These are phyloP conservation scores for Telenomus remus DNA, from an alignment of 1,140 invertebrate species.

Conservation along the genomic window DNA sequence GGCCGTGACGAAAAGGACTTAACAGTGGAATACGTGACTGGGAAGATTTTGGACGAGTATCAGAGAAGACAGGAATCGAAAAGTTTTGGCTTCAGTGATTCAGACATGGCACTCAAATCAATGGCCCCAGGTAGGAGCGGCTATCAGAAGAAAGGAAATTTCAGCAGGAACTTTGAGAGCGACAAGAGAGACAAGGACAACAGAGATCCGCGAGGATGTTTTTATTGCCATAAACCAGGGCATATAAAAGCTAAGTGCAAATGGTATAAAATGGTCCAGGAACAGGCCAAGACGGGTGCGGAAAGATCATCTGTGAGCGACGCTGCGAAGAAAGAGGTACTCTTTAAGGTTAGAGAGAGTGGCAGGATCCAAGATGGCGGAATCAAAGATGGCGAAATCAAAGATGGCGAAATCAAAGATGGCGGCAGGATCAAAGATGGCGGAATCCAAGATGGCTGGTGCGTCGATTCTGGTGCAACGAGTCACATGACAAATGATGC, in stretches of 20 bases:
- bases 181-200: constrained; percentile 6
- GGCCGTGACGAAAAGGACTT: constrained; percentile 52
- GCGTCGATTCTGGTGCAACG: constrained; percentile 16
- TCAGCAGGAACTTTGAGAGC: not conserved
- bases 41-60: constrained; percentile 40
- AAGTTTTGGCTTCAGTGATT: not conserved
- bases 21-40: constrained; percentile 50
- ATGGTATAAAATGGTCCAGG: constrained; percentile 2
- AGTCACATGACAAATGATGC: constrained; percentile 36
- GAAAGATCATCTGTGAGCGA: constrained; percentile 3
- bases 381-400: not conserved
- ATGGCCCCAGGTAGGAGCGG: not conserved
- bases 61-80: constrained; percentile 17
- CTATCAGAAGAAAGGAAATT: not conserved
- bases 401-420: not conserved
- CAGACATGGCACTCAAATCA: constrained; percentile 15
- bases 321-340: not conserved
- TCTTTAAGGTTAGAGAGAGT: not conserved
- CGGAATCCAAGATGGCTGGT: constrained; percentile 3
- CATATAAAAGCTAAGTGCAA: constrained; percentile 28
- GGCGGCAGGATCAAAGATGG: not conserved
- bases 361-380: not conserved
- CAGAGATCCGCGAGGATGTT: constrained; percentile 14
- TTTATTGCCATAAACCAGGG: constrained; percentile 27
- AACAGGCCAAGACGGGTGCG: not conserved